Evolutionary conservation across 2,113 vertebrate species (phyloP).

Genomic region (Psittacus erithacus): DNA sequence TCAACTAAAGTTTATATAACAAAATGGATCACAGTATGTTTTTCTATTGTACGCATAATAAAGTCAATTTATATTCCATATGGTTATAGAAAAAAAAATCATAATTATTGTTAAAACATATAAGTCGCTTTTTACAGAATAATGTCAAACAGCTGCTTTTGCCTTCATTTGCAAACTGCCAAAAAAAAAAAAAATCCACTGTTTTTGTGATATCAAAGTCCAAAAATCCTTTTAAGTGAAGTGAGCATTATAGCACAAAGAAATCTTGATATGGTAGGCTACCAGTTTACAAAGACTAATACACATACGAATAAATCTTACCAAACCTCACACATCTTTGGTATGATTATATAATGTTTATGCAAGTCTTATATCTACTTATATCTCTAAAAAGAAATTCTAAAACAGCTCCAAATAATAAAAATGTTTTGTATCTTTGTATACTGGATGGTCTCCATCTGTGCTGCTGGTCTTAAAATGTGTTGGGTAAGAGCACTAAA

Average conservation of each 20-base stretch:
- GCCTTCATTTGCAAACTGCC: neutral
- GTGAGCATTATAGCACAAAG: neutral
- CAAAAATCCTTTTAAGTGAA: neutral
- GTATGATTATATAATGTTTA: neutral
- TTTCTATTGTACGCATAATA: neutral
- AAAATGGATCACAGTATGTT: rapidly evolving
- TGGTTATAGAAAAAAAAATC: neutral
- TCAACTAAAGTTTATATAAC: neutral
- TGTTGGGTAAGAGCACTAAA: conserved; percentile 54
- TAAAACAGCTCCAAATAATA: conserved; percentile 4
- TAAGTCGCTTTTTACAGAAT: neutral
- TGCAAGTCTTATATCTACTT: neutral
- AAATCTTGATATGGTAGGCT: neutral
- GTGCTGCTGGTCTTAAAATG: conserved; percentile 56
- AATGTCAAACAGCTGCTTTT: neutral
- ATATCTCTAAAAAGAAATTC: conserved; percentile 12
- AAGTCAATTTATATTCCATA: neutral
- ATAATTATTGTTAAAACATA: neutral
- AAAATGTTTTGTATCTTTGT: conserved; percentile 16
- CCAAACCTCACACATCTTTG: neutral
- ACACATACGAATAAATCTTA: neutral
- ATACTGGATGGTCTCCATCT: conserved; percentile 47
- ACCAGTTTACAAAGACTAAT: neutral
- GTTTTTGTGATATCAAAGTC: neutral
- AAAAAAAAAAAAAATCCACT: neutral